Percentiles rank a stretch among this genome's conserved stretches.
Evolutionary conservation across 92 coral and sea anemone species (phyloP).

Genomic region (Siderastrea radians): DNA sequence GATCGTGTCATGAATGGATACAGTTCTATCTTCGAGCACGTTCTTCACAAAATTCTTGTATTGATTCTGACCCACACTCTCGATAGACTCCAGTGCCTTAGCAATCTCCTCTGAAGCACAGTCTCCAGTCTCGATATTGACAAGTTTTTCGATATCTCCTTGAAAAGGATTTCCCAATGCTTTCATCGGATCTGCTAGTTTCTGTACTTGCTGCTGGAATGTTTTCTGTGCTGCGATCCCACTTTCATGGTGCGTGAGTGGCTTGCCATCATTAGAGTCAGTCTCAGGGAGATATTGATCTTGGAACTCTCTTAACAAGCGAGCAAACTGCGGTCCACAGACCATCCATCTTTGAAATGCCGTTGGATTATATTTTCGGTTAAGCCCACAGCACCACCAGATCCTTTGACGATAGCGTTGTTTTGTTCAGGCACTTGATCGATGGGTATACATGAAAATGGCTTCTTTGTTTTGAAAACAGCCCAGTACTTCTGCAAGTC

Average conservation of each 20-base stretch:
- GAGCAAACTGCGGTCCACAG: constrained; percentile 64
- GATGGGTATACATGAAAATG: constrained; percentile 65
- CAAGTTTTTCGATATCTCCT: constrained; percentile 15
- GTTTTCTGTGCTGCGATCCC: constrained; percentile 35
- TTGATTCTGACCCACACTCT: constrained; percentile 24
- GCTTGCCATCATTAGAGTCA: constrained; percentile 24
- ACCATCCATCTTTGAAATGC: constrained; percentile 66
- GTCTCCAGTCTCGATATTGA: constrained; percentile 8
- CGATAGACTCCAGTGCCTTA: constrained; percentile 14
- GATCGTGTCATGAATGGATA: constrained; percentile 27
- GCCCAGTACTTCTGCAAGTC: constrained; percentile 48
- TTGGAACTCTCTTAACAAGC: constrained; percentile 62
- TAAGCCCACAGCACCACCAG: constrained; percentile 75
- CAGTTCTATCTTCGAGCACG: constrained; percentile 35
- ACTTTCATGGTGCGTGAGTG: constrained; percentile 22
- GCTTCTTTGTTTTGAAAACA: constrained; percentile 49
- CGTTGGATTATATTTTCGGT: constrained; percentile 68
- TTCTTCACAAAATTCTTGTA: constrained; percentile 28
- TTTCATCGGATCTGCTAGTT: constrained; percentile 17
- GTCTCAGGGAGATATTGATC: constrained; percentile 30
- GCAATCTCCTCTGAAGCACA: constrained; percentile 30
- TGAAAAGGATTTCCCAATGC: constrained; percentile 24
- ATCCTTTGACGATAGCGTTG: constrained; percentile 63
- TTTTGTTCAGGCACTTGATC: constrained; percentile 71
- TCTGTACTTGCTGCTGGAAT: background rate